Evolutionary conservation across 2,888 invertebrate genomes (phyloP).

Genomic region (Lasioglossum leucozonium): DNA sequence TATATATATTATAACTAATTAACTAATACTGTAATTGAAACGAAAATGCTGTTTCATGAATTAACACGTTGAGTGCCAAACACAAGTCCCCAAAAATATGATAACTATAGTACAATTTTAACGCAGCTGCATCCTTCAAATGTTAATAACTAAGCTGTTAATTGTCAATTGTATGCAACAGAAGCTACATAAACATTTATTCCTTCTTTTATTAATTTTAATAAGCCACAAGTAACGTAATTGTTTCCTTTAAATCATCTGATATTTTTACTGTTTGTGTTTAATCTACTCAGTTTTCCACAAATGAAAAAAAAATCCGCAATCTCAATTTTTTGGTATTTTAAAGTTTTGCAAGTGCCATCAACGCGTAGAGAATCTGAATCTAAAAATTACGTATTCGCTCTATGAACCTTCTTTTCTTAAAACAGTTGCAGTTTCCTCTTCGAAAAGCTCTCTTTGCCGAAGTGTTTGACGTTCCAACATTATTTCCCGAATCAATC

Average conservation of each 20-base stretch:
- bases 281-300: neutral
- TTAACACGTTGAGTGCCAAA: neutral
- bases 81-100: neutral
- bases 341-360: neutral
- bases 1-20: no score
- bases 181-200: no score
- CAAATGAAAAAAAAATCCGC: neutral
- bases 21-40: neutral
- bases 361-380: neutral
- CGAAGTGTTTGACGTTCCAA: neutral
- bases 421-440: neutral
- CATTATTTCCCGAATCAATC: constrained; percentile 6
- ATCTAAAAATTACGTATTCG: neutral
- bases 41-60: neutral
- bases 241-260: neutral
- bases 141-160: neutral
- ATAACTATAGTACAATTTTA: neutral
- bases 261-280: no score
- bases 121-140: neutral
- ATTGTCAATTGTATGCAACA: neutral
- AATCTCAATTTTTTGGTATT: neutral
- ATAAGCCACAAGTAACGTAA: neutral
- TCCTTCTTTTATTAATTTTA: neutral
- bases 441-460: neutral
- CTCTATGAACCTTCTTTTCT: neutral